Base-by-base conservation (phyloP, 2,113 vertebrate species). In the Odocoileus hemionus region DNA sequence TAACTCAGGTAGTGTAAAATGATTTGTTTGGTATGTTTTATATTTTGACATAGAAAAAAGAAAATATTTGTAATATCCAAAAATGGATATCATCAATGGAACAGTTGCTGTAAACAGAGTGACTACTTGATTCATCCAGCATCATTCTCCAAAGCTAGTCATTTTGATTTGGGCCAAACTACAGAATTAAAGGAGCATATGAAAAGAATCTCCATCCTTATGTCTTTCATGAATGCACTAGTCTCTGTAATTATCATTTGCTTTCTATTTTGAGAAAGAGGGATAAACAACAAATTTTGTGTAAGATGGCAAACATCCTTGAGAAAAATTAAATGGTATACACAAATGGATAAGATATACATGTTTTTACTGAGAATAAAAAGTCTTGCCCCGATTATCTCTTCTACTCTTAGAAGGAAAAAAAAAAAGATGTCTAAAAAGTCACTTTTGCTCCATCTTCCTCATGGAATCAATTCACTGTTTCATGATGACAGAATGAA, bases 401-500 rank as follows among this genome's bases (percentile, higher is more conserved):
- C 36, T 82, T 96, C 6, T 84, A 30, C 36, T 88, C 85, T 76
- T 96, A 86, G 39, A 95, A 96, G 30, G 36, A 88, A 36, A 97
- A 61, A 23, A 23, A 36, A 70, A 39, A 3, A 33, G 4, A 79
- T 94, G 95, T 97, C 96, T 98, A 89, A 91, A 83, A 97, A 97
- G 33, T 86, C n/a, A 86, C 14, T 95, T 95, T 91, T 88, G 36
- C 87, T 87, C 74, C 79, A 61, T 67, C 36, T 90, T 89, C 33
- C 16, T 95, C 19, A 19, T 84, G 39, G 90, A 96, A 92, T 95
- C 57, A 90, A 92, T 89, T 74, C 93, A 94, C 30, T 60, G 39
- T 52, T 92, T 43, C 28, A 67, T 64, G 39, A 58, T 92, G 36
- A 87, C 80, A 92, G 95, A 97, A 91, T 94, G 43, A 87, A 98